Percentiles rank a stretch among this genome's conserved stretches.
Conservation (phyloP, 1,140 invertebrate species). For the Heliothis virescens region DNA sequence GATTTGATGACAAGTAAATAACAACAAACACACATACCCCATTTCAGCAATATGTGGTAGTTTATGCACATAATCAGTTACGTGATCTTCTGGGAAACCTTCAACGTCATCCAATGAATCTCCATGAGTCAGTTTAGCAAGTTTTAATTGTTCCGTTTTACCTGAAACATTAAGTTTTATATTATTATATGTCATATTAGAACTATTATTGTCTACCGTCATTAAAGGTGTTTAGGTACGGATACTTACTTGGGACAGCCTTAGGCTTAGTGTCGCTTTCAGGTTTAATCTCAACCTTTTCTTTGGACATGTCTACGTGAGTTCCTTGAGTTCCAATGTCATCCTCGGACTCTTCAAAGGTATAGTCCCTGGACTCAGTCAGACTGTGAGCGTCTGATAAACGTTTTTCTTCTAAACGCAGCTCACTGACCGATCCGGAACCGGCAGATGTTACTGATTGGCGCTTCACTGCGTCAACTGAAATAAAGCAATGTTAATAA, state of each 20-base stretch:
- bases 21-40: conserved; percentile 66
- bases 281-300: conserved; percentile 67
- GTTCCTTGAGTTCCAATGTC: conserved; percentile 81
- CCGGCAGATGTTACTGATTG: conserved; percentile 81
- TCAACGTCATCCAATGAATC: conserved; percentile 85
- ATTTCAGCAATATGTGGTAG: conserved; percentile 83
- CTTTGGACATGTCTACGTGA: conserved; percentile 72
- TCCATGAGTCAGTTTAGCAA: conserved; percentile 76
- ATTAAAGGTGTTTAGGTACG: neutral
- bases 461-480: conserved; percentile 70
- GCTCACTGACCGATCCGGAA: conserved; percentile 76
- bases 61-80: conserved; percentile 79
- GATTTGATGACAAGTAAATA: neutral
- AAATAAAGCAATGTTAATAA: conserved; percentile 39
- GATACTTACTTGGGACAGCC: conserved; percentile 56
- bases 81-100: conserved; percentile 84
- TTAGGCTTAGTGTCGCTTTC: conserved; percentile 65
- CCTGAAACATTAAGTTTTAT: conserved; percentile 50
- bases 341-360: conserved; percentile 86
- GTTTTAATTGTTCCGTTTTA: conserved; percentile 69
- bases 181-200: neutral
- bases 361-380: conserved; percentile 85
- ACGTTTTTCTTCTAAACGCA: conserved; percentile 81
- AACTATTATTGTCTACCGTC: neutral
- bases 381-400: conserved; percentile 83